Percentiles rank a stretch among this genome's conserved stretches.
Evolutionary conservation across 2,888 invertebrate genomes (phyloP).

Genomic region (Lasiommata megera): DNA sequence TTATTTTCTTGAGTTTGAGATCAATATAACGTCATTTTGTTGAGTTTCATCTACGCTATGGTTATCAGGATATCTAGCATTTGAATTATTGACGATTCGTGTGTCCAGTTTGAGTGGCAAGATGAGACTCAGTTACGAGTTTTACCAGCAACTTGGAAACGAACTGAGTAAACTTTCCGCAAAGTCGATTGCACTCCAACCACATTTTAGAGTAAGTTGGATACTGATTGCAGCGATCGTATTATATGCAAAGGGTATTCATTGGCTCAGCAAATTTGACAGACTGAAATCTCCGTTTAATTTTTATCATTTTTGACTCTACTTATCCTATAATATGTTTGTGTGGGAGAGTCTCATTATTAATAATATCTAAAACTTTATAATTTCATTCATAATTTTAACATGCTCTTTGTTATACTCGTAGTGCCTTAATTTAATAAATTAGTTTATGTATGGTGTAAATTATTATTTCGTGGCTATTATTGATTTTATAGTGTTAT

Average conservation of each 20-base stretch:
- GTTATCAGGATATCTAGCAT: neutral
- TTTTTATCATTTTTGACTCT: no score
- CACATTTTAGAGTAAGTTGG: constrained; percentile 25
- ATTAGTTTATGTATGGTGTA: no score
- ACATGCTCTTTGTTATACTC: no score
- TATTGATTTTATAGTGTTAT: no score
- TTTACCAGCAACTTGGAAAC: constrained; percentile 15
- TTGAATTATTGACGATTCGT: neutral
- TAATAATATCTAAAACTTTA: no score
- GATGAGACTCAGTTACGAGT: neutral
- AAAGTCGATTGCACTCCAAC: constrained; percentile 26
- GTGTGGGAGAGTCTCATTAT: no score
- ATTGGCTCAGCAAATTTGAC: neutral
- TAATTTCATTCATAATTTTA: no score
- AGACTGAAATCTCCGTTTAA: neutral
- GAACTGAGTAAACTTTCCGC: constrained; percentile 14
- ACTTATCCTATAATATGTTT: no score
- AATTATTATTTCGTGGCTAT: no score
- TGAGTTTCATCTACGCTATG: neutral
- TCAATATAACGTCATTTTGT: neutral
- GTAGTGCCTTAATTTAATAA: no score
- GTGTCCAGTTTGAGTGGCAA: neutral
- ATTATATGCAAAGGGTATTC: no score
- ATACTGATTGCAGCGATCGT: constrained; percentile 19
- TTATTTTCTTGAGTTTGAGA: no score